Percentiles rank a stretch among this genome's conserved stretches.
Evolutionary conservation across 2,888 invertebrate species (phyloP).

Genomic region (Nineta flava): DNA sequence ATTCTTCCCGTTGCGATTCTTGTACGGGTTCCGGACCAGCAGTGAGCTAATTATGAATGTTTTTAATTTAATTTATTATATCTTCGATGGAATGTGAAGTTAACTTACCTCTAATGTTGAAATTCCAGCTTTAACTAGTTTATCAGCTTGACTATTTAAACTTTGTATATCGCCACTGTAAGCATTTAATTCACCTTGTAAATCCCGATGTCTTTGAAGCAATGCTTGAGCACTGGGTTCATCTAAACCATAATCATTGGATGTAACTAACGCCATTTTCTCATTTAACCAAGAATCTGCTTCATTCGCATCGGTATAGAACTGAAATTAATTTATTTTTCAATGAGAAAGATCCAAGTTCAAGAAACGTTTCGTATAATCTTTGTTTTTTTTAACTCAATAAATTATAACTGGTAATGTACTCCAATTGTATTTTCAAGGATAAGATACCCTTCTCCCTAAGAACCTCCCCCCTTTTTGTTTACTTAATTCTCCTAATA

Average conservation of each 20-base stretch:
- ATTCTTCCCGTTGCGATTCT: slow-evolving; percentile 50
- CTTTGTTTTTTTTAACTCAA: neutral
- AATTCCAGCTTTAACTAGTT: slow-evolving; percentile 61
- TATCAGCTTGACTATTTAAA: slow-evolving; percentile 62
- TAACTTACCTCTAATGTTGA: slow-evolving; percentile 38
- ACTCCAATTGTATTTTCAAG: too few relatives aligned
- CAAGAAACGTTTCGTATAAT: slow-evolving; percentile 1
- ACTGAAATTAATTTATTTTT: slow-evolving; percentile 30
- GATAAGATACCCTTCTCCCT: too few relatives aligned
- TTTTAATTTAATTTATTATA: neutral
- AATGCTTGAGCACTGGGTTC: slow-evolving; percentile 82
- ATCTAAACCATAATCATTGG: slow-evolving; percentile 82
- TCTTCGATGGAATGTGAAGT: neutral
- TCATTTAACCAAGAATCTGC: slow-evolving; percentile 96
- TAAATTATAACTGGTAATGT: neutral
- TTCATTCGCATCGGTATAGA: slow-evolving; percentile 95
- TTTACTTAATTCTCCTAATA: too few relatives aligned
- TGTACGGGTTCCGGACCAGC: slow-evolving; percentile 44
- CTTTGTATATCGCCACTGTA: slow-evolving; percentile 75
- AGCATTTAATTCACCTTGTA: slow-evolving; percentile 78
- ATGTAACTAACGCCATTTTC: slow-evolving; percentile 78
- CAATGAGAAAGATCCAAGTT: neutral
- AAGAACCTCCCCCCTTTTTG: too few relatives aligned
- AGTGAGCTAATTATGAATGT: slow-evolving; percentile 25
- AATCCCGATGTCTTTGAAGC: slow-evolving; percentile 68